Conservation (phyloP, 2,113 vertebrate genomes). For the Tenrec ecaudatus region DNA sequence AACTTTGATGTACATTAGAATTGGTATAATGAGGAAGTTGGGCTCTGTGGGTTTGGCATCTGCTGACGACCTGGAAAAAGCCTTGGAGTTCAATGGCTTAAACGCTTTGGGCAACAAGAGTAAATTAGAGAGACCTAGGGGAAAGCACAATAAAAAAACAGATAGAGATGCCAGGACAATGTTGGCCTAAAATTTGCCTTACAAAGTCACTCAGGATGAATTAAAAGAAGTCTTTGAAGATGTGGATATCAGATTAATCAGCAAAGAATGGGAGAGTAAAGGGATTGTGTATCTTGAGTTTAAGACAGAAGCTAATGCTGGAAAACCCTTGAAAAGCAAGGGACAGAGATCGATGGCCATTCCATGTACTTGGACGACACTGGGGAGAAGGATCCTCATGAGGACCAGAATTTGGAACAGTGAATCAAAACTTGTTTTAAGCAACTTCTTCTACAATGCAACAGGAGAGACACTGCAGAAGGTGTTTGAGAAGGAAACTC, state of each 20-base stretch:
- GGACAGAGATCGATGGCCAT: slow-evolving; percentile 94
- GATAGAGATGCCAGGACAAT: slow-evolving; percentile 94
- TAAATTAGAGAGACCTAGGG: slow-evolving; percentile 92
- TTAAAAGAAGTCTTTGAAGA: slow-evolving; percentile 94
- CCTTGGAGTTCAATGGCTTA: slow-evolving; percentile 94
- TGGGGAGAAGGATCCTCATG: slow-evolving; percentile 93
- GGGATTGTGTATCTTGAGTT: slow-evolving; percentile 98
- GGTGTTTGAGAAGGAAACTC: slow-evolving; percentile 94
- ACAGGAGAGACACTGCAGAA: slow-evolving; percentile 93
- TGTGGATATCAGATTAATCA: slow-evolving; percentile 92
- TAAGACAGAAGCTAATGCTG: slow-evolving; percentile 94
- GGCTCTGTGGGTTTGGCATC: slow-evolving; percentile 95
- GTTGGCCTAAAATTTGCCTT: slow-evolving; percentile 96
- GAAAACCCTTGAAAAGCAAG: slow-evolving; percentile 95
- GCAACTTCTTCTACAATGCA: slow-evolving; percentile 94
- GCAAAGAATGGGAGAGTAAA: slow-evolving; percentile 92
- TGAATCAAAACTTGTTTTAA: slow-evolving; percentile 94
- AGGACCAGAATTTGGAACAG: slow-evolving; percentile 83
- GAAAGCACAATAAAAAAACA: slow-evolving; percentile 94
- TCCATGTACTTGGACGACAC: slow-evolving; percentile 93
- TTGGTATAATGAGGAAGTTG: slow-evolving; percentile 93
- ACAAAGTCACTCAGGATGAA: slow-evolving; percentile 90
- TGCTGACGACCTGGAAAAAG: slow-evolving; percentile 94
- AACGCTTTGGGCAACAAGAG: slow-evolving; percentile 94
- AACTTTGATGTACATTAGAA: slow-evolving; percentile 90